Evolutionary conservation across 2,797 vertebrate genomes (phyloP), one percentile per base, ranked within the genome.

Genomic region (Chelmon rostratus): DNA sequence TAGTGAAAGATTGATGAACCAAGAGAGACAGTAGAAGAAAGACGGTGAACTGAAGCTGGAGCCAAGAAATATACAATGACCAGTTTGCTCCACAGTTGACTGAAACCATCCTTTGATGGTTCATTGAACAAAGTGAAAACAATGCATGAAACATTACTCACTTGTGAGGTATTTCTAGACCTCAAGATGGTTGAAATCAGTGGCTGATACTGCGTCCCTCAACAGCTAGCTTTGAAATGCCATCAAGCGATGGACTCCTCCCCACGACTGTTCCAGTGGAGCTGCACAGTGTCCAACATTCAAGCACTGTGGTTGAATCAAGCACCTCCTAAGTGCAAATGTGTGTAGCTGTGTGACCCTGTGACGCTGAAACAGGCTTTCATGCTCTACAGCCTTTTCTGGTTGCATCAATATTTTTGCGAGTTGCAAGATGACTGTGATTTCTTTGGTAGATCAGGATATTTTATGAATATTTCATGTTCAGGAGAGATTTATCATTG

Each of bases 281-380:
- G 63, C 74, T 66, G 59, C 38, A 11, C 47, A 38, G 52, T 76
- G 64, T 74, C 49, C 69, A 47, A 40, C 73, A 59, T 59, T 44
- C 57, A 52, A 68, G 53, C 53, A 12, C 58, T 50, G 63, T 47
- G 65, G 68, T 53, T 71, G 71, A 86, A 79, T 86, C 71, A 71
- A 74, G 63, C 67, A 56, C 58, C 53, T 80, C 69, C 71, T 81
- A 83, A 88, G 85, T 88, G 78, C 85, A 87, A 86, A 89, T 79
- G 66, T 84, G 78, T 87, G 82, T 86, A 80, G 49, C 83, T 72
- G 75, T 53, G 71, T 75, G 70, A 78, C 78, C 88, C 63, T 73
- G 76, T 81, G 57, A 81, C 38, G 31, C 65, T 75, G 52, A 78
- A 76, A 76, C 25, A 25, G 67, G 49, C 70, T 64, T 83, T 71